phyloP scores from a whole-genome alignment of 1,140 invertebrate genomes.

The Nasonia vitripennis region DNA sequence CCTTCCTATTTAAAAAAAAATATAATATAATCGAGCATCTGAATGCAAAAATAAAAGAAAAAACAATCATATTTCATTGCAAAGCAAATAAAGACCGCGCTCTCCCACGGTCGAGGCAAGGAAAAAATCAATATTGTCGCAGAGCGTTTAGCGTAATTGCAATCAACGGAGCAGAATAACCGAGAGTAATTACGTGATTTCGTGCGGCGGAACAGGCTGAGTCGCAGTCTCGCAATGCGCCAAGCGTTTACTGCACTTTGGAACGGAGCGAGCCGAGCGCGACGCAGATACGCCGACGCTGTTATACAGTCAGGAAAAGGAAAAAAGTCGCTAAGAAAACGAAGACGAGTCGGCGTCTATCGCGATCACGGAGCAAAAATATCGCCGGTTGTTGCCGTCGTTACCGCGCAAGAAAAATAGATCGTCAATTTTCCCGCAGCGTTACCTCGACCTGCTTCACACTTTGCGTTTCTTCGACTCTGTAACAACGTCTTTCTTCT shows the following conservation, averaged over 20 bases:
- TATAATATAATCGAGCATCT: too few species aligned
- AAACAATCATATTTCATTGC: too few species aligned
- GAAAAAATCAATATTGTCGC: slow-evolving; percentile 36
- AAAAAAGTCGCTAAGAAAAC: neutral
- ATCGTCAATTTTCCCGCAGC: slow-evolving; percentile 60
- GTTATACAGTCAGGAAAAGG: neutral
- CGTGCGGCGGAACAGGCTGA: neutral
- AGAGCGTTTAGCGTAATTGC: slow-evolving; percentile 28
- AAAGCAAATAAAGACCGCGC: too few species aligned
- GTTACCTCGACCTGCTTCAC: slow-evolving; percentile 65
- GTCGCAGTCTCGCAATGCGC: neutral
- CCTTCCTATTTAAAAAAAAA: too few species aligned
- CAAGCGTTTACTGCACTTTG: neutral
- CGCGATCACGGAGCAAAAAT: slow-evolving; percentile 43
- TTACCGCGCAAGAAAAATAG: slow-evolving; percentile 57
- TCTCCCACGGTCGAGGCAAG: neutral
- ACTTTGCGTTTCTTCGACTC: neutral
- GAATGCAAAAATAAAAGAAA: too few species aligned
- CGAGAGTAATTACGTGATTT: slow-evolving; percentile 26
- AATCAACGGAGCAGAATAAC: slow-evolving; percentile 23
- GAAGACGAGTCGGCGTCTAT: slow-evolving; percentile 25
- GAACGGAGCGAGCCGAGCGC: neutral
- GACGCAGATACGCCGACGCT: neutral
- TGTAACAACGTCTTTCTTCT: neutral
- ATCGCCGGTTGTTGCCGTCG: slow-evolving; percentile 48